Evolutionary conservation across 2,888 invertebrate genomes (phyloP).

Genomic region (Drosophila diplacantha): DNA sequence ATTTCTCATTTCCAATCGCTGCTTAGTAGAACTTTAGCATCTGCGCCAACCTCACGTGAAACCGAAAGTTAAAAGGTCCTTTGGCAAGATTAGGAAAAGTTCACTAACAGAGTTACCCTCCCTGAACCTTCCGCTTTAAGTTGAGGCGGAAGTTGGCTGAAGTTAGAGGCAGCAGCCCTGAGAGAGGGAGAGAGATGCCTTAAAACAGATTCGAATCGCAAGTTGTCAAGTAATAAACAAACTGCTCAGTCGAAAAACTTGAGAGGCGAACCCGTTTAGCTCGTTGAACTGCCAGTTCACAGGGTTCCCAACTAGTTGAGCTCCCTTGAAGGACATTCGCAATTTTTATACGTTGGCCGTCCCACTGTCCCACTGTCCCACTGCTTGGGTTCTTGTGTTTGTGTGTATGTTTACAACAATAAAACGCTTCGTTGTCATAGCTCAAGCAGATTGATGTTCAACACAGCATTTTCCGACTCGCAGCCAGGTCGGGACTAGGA

Average conservation of each 20-base stretch:
- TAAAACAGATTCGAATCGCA: slow-evolving; percentile 27
- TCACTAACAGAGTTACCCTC: slow-evolving; percentile 3
- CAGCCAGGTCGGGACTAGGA: slow-evolving; percentile 6
- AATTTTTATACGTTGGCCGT: slow-evolving; percentile 22
- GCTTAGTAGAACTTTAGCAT: background rate
- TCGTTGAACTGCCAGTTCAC: slow-evolving; percentile 26
- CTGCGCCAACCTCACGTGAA: slow-evolving; percentile 8
- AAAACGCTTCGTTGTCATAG: slow-evolving; percentile 68
- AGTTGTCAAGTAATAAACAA: slow-evolving; percentile 34
- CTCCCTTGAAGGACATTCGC: slow-evolving; percentile 16
- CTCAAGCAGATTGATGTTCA: slow-evolving; percentile 64
- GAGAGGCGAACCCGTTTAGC: slow-evolving; percentile 28
- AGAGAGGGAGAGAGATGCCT: slow-evolving; percentile 4
- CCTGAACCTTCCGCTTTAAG: background rate
- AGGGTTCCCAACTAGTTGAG: slow-evolving; percentile 26
- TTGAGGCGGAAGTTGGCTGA: slow-evolving; percentile 2
- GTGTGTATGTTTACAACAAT: slow-evolving; percentile 60
- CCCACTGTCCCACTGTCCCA: too few relatives aligned
- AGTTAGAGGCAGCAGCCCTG: slow-evolving; percentile 2
- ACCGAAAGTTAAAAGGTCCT: slow-evolving; percentile 8
- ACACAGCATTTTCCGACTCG: slow-evolving; percentile 30
- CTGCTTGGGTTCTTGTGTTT: slow-evolving; percentile 11
- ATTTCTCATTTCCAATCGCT: background rate
- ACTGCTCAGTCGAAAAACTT: slow-evolving; percentile 25
- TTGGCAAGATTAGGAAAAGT: slow-evolving; percentile 21